Evolutionary conservation across 2,797 vertebrate species (phyloP), one percentile per base, ranked within the genome.

Genomic region (Acrossocheilus fasciatus): DNA sequence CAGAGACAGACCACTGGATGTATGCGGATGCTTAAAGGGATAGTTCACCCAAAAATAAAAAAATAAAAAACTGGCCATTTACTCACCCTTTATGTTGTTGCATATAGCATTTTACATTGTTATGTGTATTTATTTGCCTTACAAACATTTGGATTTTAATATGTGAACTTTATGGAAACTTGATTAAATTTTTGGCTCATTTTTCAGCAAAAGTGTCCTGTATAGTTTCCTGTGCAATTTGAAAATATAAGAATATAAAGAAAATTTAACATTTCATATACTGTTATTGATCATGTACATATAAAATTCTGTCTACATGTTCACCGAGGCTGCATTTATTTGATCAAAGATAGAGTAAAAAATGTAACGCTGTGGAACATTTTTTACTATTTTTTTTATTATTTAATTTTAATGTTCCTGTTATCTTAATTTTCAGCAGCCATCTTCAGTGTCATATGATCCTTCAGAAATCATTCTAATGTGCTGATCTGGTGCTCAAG

Each of bases 1-100:
- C 85, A 91, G 92, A 93, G 82, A 66, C 50, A 30, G 43, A 26
- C 1, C 26, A 75, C 36, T 45, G 8, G 64, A 34, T 45, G 39
- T 23, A 54, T 17, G 15, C 30, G 36, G 50, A 78, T 36, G n/a
- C 17, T 73, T 45, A 47, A 59, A 54, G n/a, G 62, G 50, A 34
- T 10, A 43, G 50, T 52, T 72, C 64, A 70, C 34, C 23, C 45
- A 20, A 84, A 77, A 66, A 77, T 9, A 84, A 77, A 34, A 34
- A 34, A 30, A 30, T 1, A 23, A 82, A 17, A 30, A 30, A 3
- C 23, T 4, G 1, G 5, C 5, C 2, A n/a, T 57, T 57, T 77
- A 17, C 62, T 78, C 59, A 68, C 59, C 47, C 47, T 84, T 57
- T 52, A 59, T 57, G 66, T 43, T n/a, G 26, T 59, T 78, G 6